phyloP scores from a whole-genome alignment of 2,113 vertebrate genomes.

The Muntiacus muntjak region DNA sequence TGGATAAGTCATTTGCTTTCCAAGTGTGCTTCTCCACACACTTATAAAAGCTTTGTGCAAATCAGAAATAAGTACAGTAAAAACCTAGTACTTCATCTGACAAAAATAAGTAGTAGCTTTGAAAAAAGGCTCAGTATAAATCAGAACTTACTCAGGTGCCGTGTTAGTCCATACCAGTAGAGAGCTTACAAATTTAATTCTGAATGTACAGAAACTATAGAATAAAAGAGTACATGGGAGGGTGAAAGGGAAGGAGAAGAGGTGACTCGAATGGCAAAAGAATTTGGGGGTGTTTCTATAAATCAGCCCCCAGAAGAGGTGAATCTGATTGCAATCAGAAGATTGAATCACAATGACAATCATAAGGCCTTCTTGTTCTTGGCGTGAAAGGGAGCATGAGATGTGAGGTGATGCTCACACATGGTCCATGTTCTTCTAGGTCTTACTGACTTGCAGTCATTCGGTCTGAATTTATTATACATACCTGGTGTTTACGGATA shows the following conservation, averaged over 20 bases:
- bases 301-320: background rate
- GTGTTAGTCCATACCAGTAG: background rate
- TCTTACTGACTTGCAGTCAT: background rate
- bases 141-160: background rate
- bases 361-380: background rate
- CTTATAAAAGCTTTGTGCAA: background rate
- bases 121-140: background rate
- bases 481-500: background rate
- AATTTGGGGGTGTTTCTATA: background rate
- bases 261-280: background rate
- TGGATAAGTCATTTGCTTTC: background rate
- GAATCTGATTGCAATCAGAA: background rate
- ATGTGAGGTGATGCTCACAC: background rate
- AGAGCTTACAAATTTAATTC: background rate
- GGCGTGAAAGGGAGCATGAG: background rate
- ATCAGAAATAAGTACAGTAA: background rate
- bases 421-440: rapidly evolving
- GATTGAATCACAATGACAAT: background rate
- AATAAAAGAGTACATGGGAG: background rate
- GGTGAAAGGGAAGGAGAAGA: background rate
- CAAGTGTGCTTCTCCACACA: background rate
- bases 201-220: background rate
- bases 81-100: background rate
- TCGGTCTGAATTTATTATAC: background rate
- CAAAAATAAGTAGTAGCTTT: background rate